These are phyloP conservation scores for Cuniculus paca DNA, from an alignment of 2,797 vertebrate genomes.

Conservation along the genomic window DNA sequence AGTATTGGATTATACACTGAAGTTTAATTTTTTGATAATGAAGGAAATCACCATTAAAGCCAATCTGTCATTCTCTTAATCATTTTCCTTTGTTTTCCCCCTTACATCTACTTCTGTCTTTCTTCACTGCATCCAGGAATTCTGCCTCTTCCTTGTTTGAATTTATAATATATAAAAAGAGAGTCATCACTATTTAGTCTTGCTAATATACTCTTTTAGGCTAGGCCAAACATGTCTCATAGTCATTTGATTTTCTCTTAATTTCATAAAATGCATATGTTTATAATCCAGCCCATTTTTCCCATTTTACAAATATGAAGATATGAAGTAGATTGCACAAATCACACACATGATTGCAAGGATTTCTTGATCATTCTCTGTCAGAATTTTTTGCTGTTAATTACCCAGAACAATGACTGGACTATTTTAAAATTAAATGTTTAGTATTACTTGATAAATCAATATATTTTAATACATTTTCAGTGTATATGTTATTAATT, in stretches of 20 bases:
- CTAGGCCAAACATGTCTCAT: not conserved
- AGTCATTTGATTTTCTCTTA: slow-evolving; percentile 20
- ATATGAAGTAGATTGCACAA: not conserved
- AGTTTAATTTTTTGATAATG: not conserved
- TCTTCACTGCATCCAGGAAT: not conserved
- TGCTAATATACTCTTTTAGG: not conserved
- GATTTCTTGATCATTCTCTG: not conserved
- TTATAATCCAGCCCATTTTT: not conserved
- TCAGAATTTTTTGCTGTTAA: not conserved
- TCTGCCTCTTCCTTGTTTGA: not conserved
- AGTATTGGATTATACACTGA: not conserved
- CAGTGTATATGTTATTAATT: not conserved
- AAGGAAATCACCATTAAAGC: not conserved
- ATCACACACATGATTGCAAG: not conserved
- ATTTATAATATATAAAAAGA: not conserved
- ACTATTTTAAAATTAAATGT: slow-evolving; percentile 32
- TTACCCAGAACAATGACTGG: not conserved
- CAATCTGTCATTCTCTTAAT: not conserved
- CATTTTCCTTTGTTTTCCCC: not conserved
- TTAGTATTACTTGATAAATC: not conserved
- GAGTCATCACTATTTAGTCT: not conserved
- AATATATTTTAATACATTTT: not conserved
- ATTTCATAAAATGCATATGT: not conserved
- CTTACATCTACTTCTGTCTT: not conserved
- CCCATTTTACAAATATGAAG: not conserved